These are phyloP conservation scores for Lepus americanus DNA, from an alignment of 2,113 vertebrate genomes.

Conservation along the genomic window DNA sequence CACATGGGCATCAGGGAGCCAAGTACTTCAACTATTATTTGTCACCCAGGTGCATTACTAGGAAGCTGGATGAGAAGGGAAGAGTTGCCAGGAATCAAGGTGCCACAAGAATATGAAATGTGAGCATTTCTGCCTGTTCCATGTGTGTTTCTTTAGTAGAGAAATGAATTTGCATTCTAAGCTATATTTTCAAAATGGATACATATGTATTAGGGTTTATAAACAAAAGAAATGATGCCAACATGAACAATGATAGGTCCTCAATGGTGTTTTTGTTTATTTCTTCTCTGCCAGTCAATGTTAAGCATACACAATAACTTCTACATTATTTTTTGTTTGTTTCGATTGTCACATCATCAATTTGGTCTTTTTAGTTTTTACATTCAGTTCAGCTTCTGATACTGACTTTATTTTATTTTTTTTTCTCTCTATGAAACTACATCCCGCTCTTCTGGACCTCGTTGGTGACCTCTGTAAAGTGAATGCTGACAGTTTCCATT, in stretches of 20 bases:
- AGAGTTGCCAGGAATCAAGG: too few relatives aligned
- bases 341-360: neutral
- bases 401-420: neutral
- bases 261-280: neutral
- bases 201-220: conserved; percentile 5
- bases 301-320: neutral
- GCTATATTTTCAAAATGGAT: neutral
- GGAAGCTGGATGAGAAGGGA: too few relatives aligned
- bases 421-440: neutral
- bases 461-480: neutral
- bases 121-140: too few relatives aligned
- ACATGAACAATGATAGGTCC: neutral
- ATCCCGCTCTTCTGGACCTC: neutral
- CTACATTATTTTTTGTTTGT: neutral
- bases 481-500: neutral
- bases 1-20: too few relatives aligned
- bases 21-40: too few relatives aligned
- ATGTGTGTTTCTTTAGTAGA: neutral
- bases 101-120: too few relatives aligned
- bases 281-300: neutral
- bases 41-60: too few relatives aligned
- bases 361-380: neutral
- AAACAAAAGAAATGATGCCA: conserved; percentile 46
- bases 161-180: neutral
- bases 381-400: neutral